Base-by-base conservation (phyloP, 23 tunicate genomes). In the Styela plicata region DNA sequence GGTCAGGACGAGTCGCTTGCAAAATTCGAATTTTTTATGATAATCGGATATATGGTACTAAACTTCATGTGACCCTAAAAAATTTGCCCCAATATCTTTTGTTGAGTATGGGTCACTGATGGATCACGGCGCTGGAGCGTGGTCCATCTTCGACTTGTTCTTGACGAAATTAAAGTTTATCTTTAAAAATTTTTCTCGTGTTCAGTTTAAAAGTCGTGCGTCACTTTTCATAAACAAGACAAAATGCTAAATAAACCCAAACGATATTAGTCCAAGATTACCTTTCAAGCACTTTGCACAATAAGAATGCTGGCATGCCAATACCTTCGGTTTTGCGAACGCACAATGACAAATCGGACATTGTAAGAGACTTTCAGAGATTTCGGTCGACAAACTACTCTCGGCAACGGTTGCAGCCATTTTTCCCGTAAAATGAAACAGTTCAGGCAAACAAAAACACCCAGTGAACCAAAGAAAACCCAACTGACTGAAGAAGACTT, bases 271-370 rank as follows among this genome's bases (percentile, higher is more conserved):
- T 62, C 22, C n/a, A n/a, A n/a, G n/a, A n/a, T 24, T 84, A 75
- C 90, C 85, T 86, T 86, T 36, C 82, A 86, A 63, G 52, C 90
- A 86, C 34, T 78, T 63, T 20, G 22, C 18, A 66, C 90, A 86
- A 53, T 70, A 86, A 22, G 79, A 73, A 74, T 86, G 90, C 36
- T 86, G 90, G 70, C 90, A 86, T 74, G 79, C 36, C 36, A 86
- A 52, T 66, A 86, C 90, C 62, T 67, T 73, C 24, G 90, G 90
- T 52, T 86, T 74, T 20, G 1, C 33, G 24, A 34, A 74, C 31
- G 31, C 66, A 27, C 64, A 73, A 62, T 79, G 85, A 44, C 90
- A 86, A 19, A 86, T 86, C 31, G 90, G 74, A 65, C 90, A 86
- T 0, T 77, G 71, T 31, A 86, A 73, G 10, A 86, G 29, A 64